Evolutionary conservation across 2,797 vertebrate species (phyloP), one percentile per base, ranked within the genome.

Genomic region (Leuciscus waleckii): DNA sequence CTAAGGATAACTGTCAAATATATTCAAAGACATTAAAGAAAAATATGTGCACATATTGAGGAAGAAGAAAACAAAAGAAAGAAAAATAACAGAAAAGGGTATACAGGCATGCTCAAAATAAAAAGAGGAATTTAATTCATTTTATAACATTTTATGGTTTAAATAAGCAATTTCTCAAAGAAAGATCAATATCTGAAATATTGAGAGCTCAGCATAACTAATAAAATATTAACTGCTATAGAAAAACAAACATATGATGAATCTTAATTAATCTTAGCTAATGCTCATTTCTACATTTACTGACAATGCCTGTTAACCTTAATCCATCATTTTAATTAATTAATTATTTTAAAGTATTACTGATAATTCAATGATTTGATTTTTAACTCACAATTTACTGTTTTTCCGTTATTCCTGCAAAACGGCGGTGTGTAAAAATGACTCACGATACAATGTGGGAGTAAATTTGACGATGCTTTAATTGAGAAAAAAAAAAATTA

Each of bases 401-500:
- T 0, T 46, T 46, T 46, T 29, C n/a, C 16, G 3, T 23, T 8
- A 23, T 68, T 56, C 1, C 67, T 71, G 35, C 0, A 41, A 58
- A 41, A 26, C 16, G 10, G 8, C 0, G 4, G 23, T 23, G 19
- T 32, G 37, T 23, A 87, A 65, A 75, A 79, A 89, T n/a, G 32
- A 85, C 58, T 37, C 13, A 1, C 10, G 16, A 56, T 8, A 13
- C 39, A 71, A 2, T 7, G 37, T n/a, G 39, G 23, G 65, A 76
- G 79, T 26, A 74, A 74, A 51, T 74, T 51, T 87, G 82, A 89
- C 84, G 82, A 89, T 88, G 85, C 63, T 91, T 92, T 91, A 91
- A 91, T 91, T 89, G 87, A 86, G 35, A 86, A 88, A 90, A 89
- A 56, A 32, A 81, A 74, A 81, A 70, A 56, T 51, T 80, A 87